Evolutionary conservation across 1,140 invertebrate genomes (phyloP).

Genomic region (Melanaphis sacchari): DNA sequence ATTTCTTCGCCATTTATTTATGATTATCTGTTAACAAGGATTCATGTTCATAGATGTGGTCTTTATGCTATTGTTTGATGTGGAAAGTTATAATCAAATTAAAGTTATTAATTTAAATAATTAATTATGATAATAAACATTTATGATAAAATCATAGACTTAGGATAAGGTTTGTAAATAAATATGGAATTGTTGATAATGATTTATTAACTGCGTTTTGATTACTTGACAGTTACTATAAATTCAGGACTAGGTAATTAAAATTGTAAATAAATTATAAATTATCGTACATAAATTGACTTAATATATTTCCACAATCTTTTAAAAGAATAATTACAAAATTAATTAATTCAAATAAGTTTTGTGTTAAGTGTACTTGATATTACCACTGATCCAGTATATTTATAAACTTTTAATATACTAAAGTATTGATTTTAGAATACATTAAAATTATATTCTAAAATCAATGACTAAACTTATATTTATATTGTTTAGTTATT

Average conservation of each 20-base stretch:
- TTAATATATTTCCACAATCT: background rate
- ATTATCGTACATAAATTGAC: background rate
- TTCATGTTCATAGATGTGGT: no score
- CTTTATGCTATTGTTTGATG: background rate
- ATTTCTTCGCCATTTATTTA: no score
- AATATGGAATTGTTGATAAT: background rate
- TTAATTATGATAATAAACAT: no score
- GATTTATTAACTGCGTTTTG: no score
- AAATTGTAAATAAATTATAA: no score
- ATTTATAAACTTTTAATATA: background rate
- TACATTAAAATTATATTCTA: no score
- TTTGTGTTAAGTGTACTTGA: background rate
- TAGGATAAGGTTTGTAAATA: background rate
- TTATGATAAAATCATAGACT: no score
- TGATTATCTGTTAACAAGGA: no score
- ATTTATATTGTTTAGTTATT: no score
- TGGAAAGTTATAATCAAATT: background rate
- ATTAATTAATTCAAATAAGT: background rate
- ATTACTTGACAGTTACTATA: background rate
- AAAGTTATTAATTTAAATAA: background rate
- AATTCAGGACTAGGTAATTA: background rate
- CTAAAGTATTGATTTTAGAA: no score
- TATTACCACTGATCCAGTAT: background rate
- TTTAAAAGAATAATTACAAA: background rate
- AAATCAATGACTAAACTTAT: no score